Evolutionary conservation across 1,140 invertebrate genomes (phyloP).

Genomic region (Habropoda laboriosa): DNA sequence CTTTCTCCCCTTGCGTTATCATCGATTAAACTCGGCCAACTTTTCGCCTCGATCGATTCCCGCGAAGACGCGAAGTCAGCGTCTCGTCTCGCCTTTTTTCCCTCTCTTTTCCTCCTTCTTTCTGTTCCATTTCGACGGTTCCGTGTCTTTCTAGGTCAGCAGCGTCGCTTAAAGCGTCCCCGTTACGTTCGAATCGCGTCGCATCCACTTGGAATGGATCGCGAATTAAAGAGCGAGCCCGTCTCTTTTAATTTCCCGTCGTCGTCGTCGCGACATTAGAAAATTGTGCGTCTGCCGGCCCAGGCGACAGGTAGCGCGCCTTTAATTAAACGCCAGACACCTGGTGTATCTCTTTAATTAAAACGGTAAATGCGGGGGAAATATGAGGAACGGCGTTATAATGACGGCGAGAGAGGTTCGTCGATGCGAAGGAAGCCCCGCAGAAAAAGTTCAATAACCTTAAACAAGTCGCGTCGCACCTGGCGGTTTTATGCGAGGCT

Average conservation of each 20-base stretch:
- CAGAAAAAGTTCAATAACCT: conserved; percentile 15
- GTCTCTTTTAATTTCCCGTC: not conserved
- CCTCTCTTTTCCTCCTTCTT: not conserved
- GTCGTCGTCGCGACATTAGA: not conserved
- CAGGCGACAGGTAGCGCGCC: too few relatives aligned
- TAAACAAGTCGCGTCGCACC: not conserved
- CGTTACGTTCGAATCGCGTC: not conserved
- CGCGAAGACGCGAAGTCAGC: conserved; percentile 18
- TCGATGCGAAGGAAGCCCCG: not conserved
- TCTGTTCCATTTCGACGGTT: not conserved
- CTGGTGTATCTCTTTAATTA: conserved; percentile 2
- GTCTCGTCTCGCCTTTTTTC: not conserved
- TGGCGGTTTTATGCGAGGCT: not conserved
- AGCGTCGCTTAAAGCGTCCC: not conserved
- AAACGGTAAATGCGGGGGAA: conserved; percentile 8
- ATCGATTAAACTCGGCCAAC: not conserved
- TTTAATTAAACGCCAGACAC: not conserved
- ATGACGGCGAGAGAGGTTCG: not conserved
- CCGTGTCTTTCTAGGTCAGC: not conserved
- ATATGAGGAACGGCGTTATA: not conserved
- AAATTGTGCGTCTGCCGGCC: not conserved
- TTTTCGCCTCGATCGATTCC: conserved; percentile 9
- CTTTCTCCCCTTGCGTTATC: not conserved
- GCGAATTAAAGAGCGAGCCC: not conserved
- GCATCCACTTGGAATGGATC: not conserved